Evolutionary conservation across 2,797 vertebrate genomes (phyloP).

Genomic region (Ammospiza maritima): DNA sequence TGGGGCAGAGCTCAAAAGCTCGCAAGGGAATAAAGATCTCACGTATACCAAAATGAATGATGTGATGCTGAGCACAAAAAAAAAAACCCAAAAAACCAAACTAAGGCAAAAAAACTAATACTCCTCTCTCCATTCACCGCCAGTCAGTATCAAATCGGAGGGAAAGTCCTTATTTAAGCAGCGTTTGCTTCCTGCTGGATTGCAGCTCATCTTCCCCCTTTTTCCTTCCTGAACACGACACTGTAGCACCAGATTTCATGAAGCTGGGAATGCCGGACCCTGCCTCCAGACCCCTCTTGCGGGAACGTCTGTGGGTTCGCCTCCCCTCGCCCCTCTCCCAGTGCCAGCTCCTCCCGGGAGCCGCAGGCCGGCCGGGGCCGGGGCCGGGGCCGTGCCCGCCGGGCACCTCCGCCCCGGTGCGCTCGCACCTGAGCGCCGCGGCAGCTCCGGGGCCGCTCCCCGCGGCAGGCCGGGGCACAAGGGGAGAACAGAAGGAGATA

Average conservation of each 20-base stretch:
- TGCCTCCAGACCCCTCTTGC: neutral
- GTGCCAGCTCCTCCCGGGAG: accelerated
- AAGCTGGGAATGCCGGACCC: accelerated
- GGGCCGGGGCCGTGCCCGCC: neutral
- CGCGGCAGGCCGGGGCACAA: neutral
- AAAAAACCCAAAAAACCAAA: too few species aligned
- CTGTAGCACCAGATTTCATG: accelerated
- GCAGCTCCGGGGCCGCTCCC: neutral
- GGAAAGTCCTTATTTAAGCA: neutral
- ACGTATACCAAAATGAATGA: accelerated
- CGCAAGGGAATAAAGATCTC: neutral
- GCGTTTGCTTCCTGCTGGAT: neutral
- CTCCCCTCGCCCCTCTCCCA: accelerated
- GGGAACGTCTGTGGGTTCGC: accelerated
- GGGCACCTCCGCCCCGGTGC: neutral
- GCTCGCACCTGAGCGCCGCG: neutral
- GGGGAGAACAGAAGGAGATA: neutral
- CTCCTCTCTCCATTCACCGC: neutral
- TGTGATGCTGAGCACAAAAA: neutral
- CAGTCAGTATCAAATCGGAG: neutral
- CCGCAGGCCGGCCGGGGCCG: neutral
- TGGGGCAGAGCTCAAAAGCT: neutral
- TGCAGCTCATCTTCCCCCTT: neutral
- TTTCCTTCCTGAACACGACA: neutral
- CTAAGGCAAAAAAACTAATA: accelerated